Evolutionary conservation across 30 jellyfish, hydroid and myxozoan genomes (phyloP).

Genomic region (Sanderia malayensis): DNA sequence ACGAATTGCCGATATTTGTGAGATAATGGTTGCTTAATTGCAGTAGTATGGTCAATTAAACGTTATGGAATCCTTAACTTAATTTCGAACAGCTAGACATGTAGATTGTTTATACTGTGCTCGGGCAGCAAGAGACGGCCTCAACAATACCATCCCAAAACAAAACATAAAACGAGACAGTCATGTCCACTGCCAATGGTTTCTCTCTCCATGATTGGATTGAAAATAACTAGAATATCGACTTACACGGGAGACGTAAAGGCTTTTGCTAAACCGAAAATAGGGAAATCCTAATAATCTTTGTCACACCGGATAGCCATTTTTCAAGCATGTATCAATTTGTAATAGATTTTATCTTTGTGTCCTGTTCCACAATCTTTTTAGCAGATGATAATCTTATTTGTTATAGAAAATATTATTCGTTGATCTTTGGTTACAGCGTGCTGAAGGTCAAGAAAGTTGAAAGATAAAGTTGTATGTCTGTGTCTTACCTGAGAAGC

Average conservation of each 20-base stretch:
- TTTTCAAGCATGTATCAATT: not conserved
- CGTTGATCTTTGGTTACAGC: not conserved
- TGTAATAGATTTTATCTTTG: not conserved
- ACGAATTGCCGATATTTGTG: too few relatives aligned
- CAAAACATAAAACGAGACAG: too few relatives aligned
- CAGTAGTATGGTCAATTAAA: too few relatives aligned
- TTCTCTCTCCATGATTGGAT: not conserved
- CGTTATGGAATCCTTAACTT: too few relatives aligned
- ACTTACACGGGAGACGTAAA: not conserved
- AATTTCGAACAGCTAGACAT: too few relatives aligned
- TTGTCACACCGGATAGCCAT: not conserved
- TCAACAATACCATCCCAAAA: too few relatives aligned
- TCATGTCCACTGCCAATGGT: too few relatives aligned
- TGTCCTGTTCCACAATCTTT: not conserved
- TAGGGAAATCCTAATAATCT: not conserved
- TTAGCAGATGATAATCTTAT: not conserved
- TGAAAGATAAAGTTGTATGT: not conserved
- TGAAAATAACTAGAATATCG: not conserved
- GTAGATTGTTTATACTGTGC: too few relatives aligned
- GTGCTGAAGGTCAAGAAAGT: not conserved
- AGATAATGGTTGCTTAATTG: too few relatives aligned
- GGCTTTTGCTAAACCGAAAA: not conserved
- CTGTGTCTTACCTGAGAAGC: not conserved
- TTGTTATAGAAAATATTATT: not conserved
- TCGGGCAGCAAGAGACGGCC: too few relatives aligned